Base-by-base conservation (phyloP, 2,888 invertebrate species). In the Nowickia ferox region DNA sequence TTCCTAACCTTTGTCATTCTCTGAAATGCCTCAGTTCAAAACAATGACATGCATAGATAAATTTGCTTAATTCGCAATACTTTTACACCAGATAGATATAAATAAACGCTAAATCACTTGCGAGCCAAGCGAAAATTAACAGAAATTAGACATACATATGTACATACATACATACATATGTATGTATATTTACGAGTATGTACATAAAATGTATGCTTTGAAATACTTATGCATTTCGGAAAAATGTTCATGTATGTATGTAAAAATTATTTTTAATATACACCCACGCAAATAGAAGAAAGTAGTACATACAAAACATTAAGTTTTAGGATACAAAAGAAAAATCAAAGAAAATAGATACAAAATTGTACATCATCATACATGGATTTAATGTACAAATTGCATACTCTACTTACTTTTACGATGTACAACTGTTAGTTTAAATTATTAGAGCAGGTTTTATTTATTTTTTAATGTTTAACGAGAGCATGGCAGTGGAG, bases 381-480 rank as follows among this genome's bases (percentile, higher is more conserved):
- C 81, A 84, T 51, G 13, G 69, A 81, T 48, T 84, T 57, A 75
- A 72, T 83, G 77, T 74, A 77, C 75, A 57, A 78, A 13, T 80
- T 78, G 38, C 22, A 71, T 68, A 55, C 63, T 80, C 48, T 91
- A 91, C 91, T 91, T 91, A 91, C 91, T 90, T 91, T 91, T 91
- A 84, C 92, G 91, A 88, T 90, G 89, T 84, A 89, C 87, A 88
- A 89, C 90, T 88, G 88, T 87, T 87, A 88, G 86, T 72, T 38
- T 42, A 61, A 51, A 11, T 66, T 51, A 66, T 66, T 17, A 80
- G 69, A 87, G 77, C 80, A 78, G 89, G 88, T 69, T 55, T 86
- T 30, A 30, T 6, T 82, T 87, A 61, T 17, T 86, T 83, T 87
- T 80, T 77, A 51, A 71, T 63, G 44, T 63, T 88, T 86, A 89